Base-by-base conservation (phyloP, 2,113 vertebrate species). In the Cynoglossus semilaevis region DNA sequence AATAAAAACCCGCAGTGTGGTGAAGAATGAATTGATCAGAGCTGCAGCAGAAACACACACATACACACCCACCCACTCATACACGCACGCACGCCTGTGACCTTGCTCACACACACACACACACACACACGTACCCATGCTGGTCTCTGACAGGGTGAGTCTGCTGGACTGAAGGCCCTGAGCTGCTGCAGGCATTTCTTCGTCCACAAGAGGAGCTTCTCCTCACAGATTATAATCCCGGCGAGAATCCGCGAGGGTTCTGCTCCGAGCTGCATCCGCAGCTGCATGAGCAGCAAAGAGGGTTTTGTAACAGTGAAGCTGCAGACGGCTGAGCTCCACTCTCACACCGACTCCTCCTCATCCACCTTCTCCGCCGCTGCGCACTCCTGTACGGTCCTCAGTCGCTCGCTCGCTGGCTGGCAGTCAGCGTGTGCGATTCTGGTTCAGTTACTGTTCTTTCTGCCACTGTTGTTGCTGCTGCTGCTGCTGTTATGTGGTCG, bases 151-250 rank as follows among this genome's bases (percentile, higher is more conserved):
- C 42, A 91, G 85, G 8, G 80, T 85, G 70, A 89, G 79, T 40
- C 88, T 85, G 71, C 67, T 87, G 82, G 88, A 84, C 42, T 88
- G 89, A 2, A 89, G 85, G 79, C 79, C 90, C 79, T 81, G 44
- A 5, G 44, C 8, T 9, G 47, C 13, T 1, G 84, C 69, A 53
- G 87, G 89, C 91, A 92, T 92, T 67, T 43, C 70, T 61, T 62
- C 40, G 36, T 51, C 51, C 57, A 17, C 50, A 43, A 53, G 57
- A 41, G 47, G 43, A 14, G 49, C 22, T 29, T 29, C 22, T 29
- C 22, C 22, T 29, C 22, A 29, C 22, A 29, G 22, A 29, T 29
- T 29, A 29, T 29, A 29, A 29, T 29, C 22, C 22, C 22, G 6
- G 22, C 22, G 6, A 29, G 22, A 29, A 29, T 29, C 22, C 22